Evolutionary conservation across 2,888 invertebrate species (phyloP).

Genomic region (Netelia virgata): DNA sequence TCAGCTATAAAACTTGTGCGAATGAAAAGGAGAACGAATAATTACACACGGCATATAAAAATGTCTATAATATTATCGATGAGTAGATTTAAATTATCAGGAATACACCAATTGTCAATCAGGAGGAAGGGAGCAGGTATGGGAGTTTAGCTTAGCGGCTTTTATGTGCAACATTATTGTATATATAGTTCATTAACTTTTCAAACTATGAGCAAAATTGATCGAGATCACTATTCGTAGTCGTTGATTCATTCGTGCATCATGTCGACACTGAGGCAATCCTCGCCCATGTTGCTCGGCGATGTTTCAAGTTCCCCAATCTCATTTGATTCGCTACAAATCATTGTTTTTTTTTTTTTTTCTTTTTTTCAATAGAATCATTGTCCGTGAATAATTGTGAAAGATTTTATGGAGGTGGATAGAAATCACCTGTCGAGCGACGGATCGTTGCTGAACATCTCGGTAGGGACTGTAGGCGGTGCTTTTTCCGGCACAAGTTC

Average conservation of each 20-base stretch:
- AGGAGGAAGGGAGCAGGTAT: neutral
- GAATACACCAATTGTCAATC: conserved; percentile 55
- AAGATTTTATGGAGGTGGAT: neutral
- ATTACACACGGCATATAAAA: conserved; percentile 52
- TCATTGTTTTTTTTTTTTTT: conserved; percentile 2
- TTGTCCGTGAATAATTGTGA: neutral
- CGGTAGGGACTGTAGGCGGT: conserved; percentile 95
- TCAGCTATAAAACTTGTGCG: neutral
- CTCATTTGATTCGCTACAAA: conserved; percentile 93
- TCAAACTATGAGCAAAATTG: conserved; percentile 49
- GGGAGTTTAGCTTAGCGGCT: conserved; percentile 20
- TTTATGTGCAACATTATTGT: conserved; percentile 51
- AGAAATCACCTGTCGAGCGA: conserved; percentile 91
- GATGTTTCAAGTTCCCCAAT: conserved; percentile 92
- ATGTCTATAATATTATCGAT: conserved; percentile 66
- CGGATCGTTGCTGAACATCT: conserved; percentile 98
- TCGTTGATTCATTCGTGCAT: conserved; percentile 85
- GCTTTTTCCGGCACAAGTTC: conserved; percentile 94
- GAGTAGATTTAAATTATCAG: conserved; percentile 60
- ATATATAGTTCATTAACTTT: conserved; percentile 53
- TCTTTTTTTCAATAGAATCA: neutral
- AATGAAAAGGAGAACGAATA: neutral
- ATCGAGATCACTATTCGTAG: conserved; percentile 64
- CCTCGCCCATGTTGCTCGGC: conserved; percentile 92
- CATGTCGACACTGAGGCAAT: conserved; percentile 90